Evolutionary conservation across 2,113 vertebrate species (phyloP).

Genomic region (Serilophus lunatus): DNA sequence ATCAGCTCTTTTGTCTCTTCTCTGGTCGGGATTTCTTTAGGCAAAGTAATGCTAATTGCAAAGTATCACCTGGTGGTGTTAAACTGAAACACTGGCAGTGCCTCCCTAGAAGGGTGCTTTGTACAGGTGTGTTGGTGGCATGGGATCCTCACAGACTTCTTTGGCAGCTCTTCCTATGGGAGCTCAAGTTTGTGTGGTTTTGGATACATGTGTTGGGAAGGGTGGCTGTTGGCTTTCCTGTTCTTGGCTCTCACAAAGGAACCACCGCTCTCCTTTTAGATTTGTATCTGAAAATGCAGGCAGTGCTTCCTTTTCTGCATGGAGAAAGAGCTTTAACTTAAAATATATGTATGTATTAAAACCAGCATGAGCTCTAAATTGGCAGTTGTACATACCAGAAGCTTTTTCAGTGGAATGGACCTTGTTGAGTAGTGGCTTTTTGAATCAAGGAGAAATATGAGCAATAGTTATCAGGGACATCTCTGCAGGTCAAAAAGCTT

Average conservation of each 20-base stretch:
- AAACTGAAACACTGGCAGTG: neutral
- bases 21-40: neutral
- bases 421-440: neutral
- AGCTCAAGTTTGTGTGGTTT: neutral
- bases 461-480: neutral
- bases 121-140: neutral
- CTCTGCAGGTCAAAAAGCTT: neutral
- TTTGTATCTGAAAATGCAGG: neutral
- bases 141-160: neutral
- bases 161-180: neutral
- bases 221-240: neutral
- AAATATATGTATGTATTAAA: neutral
- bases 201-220: neutral
- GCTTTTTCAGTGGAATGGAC: neutral
- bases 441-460: neutral
- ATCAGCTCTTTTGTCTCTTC: neutral
- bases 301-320: neutral
- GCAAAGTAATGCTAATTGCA: neutral
- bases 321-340: neutral
- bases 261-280: neutral
- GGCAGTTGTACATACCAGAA: neutral
- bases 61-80: neutral
- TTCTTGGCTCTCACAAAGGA: neutral
- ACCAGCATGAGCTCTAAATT: neutral
- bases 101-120: neutral